Percentiles rank a stretch among this genome's conserved stretches.
Evolutionary conservation across 2,113 vertebrate genomes (phyloP).

Genomic region (Camarhynchus parvulus): DNA sequence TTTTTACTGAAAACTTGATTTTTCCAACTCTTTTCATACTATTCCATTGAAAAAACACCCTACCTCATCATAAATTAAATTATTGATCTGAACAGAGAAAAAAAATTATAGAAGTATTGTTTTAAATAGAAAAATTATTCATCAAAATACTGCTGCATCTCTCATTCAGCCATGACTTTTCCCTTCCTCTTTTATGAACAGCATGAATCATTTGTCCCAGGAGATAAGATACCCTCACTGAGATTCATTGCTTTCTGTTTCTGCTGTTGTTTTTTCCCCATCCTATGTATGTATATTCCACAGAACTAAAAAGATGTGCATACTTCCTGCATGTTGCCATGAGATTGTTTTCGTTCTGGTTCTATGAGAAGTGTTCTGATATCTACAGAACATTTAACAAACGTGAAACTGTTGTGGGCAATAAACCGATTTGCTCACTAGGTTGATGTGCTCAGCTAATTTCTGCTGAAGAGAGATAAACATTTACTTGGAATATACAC

Average conservation of each 20-base stretch:
- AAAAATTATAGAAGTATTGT: neutral
- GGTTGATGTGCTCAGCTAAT: neutral
- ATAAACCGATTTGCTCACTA: neutral
- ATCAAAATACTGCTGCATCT: neutral
- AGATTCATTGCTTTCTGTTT: neutral
- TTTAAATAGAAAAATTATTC: neutral
- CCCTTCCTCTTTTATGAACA: neutral
- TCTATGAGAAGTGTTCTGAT: neutral
- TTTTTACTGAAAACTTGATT: conserved; percentile 15
- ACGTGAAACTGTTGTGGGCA: neutral
- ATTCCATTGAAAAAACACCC: neutral
- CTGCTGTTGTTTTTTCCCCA: conserved; percentile 8
- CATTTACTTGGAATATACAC: neutral
- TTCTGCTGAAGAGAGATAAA: neutral
- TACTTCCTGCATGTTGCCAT: neutral
- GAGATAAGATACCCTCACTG: neutral
- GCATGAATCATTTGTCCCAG: too few species aligned
- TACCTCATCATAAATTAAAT: neutral
- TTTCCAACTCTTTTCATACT: neutral
- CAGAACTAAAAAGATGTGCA: neutral
- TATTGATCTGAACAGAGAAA: neutral
- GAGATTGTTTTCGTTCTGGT: neutral
- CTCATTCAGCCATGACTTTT: neutral
- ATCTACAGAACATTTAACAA: neutral
- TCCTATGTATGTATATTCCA: neutral